Base-by-base conservation (phyloP, 2,113 vertebrate species). In the Zosterops pallidus region DNA sequence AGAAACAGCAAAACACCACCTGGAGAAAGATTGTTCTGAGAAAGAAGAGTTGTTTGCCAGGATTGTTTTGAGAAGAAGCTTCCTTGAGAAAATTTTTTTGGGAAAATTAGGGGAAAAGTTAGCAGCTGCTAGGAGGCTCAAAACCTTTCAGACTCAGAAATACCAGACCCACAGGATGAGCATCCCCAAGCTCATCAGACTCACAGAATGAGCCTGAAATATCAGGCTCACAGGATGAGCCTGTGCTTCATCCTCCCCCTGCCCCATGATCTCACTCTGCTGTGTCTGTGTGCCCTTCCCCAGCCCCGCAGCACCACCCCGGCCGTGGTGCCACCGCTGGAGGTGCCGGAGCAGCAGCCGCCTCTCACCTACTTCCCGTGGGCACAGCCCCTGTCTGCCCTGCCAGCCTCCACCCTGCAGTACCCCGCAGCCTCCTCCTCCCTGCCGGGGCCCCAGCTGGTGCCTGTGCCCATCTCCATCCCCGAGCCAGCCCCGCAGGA, bases 321-420 rank as follows among this genome's bases (percentile, higher is more conserved):
- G 1, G 53, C 97, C 7, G 79, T 97, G 35, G 90, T 99, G 70
- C 98, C 99, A 4, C 98, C 98, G 76, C 95, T 99, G 70, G 99
- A 99, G 74, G 95, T 97, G 64, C 92, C 97, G 2, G 99, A 99
- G 60, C 98, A 98, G 95, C 98, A 98, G 94, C 79, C 97, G 0
- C 98, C 98, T 9, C 82, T 99, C 77, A 94, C 98, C 2, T 99
- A 99, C 77, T 98, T 99, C 60, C 99, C 99, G 0, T 99, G 99
- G 99, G 98, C 98, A 83, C 99, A 99, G 82, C 98, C 99, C 9
- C 97, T 99, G 60, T 95, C 99, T 8, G 97, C 98, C 1, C 94
- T 99, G 88, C 98, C 99, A 2, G 42, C 97, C 21, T 94, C 98
- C 10, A 94, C 97, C 23, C 92, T 99, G 85, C 99, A 98, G 89